Conservation (phyloP, 1,140 invertebrate species). For the Mamestra configurata region DNA sequence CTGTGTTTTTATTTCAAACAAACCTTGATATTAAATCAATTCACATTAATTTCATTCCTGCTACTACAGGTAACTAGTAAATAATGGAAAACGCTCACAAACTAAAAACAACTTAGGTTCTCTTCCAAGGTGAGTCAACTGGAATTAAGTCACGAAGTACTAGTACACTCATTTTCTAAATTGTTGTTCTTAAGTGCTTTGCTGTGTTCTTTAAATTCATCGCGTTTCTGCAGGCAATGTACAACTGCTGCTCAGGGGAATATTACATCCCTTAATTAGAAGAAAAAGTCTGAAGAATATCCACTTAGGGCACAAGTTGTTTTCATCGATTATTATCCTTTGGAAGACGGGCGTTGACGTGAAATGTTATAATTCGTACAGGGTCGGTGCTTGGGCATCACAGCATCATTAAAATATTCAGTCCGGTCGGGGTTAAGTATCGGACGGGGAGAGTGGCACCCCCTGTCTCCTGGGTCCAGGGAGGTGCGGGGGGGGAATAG, state of each 20-base stretch:
- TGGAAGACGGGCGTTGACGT: neutral
- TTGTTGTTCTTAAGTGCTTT: slow-evolving; percentile 20
- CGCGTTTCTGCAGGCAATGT: slow-evolving; percentile 11
- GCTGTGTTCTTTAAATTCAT: slow-evolving; percentile 25
- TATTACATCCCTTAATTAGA: neutral
- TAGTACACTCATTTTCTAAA: neutral
- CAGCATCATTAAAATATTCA: slow-evolving; percentile 37
- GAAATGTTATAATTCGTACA: neutral
- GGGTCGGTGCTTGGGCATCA: neutral
- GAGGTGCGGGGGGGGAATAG: neutral
- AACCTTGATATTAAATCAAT: neutral
- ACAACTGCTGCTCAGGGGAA: neutral
- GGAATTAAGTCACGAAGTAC: slow-evolving; percentile 2
- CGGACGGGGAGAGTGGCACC: neutral
- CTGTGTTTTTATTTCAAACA: neutral
- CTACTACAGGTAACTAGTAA: neutral
- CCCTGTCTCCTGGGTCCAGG: neutral
- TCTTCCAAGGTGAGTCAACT: neutral
- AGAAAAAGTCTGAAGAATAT: neutral
- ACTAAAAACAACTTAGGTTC: neutral
- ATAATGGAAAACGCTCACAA: neutral
- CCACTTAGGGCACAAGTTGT: neutral
- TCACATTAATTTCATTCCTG: neutral
- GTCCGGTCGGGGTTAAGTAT: slow-evolving; percentile 7
- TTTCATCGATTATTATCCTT: neutral